Evolutionary conservation across 1,140 invertebrate species (phyloP).

Genomic region (Hycleus cichorii): DNA sequence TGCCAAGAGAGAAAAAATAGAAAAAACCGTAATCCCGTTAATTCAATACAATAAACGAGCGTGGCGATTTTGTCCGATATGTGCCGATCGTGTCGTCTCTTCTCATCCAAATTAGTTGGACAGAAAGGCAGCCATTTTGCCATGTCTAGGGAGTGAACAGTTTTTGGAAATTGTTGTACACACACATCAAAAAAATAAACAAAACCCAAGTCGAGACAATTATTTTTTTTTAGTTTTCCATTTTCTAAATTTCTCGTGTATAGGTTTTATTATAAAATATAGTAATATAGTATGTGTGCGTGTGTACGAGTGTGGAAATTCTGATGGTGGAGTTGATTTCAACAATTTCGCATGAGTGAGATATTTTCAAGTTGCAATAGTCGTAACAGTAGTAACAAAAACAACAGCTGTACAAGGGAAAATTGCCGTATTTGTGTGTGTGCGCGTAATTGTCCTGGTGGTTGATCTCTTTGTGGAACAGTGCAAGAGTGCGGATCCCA

Average conservation of each 20-base stretch:
- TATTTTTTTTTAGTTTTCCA: neutral
- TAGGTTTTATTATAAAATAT: neutral
- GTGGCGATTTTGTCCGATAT: too few species aligned
- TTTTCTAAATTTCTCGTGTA: neutral
- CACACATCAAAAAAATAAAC: conserved; percentile 16
- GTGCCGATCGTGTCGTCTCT: conserved; percentile 15
- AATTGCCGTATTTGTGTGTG: too few species aligned
- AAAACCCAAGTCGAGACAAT: neutral
- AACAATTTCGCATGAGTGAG: too few species aligned
- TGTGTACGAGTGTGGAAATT: too few species aligned
- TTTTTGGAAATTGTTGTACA: conserved; percentile 20
- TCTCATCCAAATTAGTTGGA: neutral
- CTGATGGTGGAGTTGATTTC: too few species aligned
- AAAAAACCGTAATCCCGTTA: conserved; percentile 10
- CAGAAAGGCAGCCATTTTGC: conserved; percentile 29
- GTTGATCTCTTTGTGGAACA: too few species aligned
- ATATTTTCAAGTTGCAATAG: too few species aligned
- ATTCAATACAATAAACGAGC: conserved; percentile 14
- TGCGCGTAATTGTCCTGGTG: too few species aligned
- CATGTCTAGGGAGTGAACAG: conserved; percentile 30
- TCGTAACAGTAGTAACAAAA: too few species aligned
- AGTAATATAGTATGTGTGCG: too few species aligned
- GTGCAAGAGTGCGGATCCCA: too few species aligned
- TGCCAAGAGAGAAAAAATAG: neutral
- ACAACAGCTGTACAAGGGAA: too few species aligned